Evolutionary conservation across 1,140 invertebrate species (phyloP), one percentile per base, ranked within the genome.

Genomic region (Cataglyphis hispanica): DNA sequence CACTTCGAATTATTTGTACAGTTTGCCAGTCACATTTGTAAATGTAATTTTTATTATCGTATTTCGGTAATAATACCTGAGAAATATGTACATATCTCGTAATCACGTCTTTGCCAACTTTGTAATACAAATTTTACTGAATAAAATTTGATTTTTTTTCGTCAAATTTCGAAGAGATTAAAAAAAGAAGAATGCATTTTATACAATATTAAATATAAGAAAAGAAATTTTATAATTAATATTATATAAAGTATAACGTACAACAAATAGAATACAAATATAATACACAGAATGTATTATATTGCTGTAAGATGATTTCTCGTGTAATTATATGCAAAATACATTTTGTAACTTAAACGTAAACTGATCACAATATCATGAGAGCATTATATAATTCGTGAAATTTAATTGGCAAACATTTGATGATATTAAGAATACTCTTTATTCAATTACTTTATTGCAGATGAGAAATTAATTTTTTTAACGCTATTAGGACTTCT

Each of bases 1-100:
- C 80, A 87, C 78, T 90, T 92, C 76, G 70, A 85, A 64, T 80
- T 90, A 91, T 78, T 89, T 92, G 90, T 88, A 91, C 90, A 88
- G 78, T 90, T 87, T 85, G 56, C 60, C 76, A 85, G 69, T 85
- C 83, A 85, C 63, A 60, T 22, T 0, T 87, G 22, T 86, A 88
- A 89, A 63, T 75, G 67, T 50, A 88, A 78, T 22, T n/a, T 80
- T 50, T 50, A 50, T 50, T 34, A 80, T 85, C 78, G 37, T 64
- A 85, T 75, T 53, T 78, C 64, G 53, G 67, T 58, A 76, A 74
- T 50, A 63, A 56, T 46, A 72, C 46, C 60, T 27, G 74, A 40
- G 34, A 70, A 60, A 40, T 43, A 84, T 88, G 87, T 88, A 88
- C 40, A 88, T 81, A 81, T 77, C 63, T 61, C 27, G 58, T 50